These are phyloP conservation scores for Colletes gigas DNA, from an alignment of 1,140 invertebrate genomes.

Conservation along the genomic window DNA sequence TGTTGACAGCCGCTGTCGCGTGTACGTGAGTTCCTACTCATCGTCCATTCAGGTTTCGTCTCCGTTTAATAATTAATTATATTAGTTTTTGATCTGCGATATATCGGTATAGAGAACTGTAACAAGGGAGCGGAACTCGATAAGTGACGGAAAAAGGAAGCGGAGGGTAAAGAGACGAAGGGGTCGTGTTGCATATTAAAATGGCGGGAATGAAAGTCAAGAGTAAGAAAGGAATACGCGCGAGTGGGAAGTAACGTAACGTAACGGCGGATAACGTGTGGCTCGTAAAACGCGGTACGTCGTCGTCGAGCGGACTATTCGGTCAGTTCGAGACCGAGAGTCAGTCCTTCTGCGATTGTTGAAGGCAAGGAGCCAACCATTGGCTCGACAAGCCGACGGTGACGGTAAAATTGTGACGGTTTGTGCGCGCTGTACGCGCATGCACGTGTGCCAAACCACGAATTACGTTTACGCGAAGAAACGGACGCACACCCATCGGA, in stretches of 20 bases:
- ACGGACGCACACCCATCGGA: neutral
- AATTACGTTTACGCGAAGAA: neutral
- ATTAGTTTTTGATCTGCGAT: too few species aligned
- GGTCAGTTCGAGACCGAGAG: conserved; percentile 52
- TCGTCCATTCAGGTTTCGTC: too few species aligned
- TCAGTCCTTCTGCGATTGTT: conserved; percentile 9
- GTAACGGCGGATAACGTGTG: conserved; percentile 42
- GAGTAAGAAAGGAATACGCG: neutral
- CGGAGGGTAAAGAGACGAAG: neutral
- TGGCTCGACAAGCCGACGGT: neutral
- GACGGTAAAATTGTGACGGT: neutral
- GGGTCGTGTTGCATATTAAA: neutral
- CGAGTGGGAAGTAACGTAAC: conserved; percentile 42
- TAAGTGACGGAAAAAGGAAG: neutral
- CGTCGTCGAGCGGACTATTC: conserved; percentile 16
- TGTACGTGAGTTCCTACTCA: too few species aligned
- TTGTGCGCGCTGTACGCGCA: neutral
- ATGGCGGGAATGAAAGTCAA: conserved; percentile 16
- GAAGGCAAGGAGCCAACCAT: neutral
- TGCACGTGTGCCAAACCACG: neutral
- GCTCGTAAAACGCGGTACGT: conserved; percentile 54
- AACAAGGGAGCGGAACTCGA: neutral
- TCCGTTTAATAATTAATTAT: too few species aligned
- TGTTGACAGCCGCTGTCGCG: too few species aligned
- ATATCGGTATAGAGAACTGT: too few species aligned